Evolutionary conservation across 2,113 vertebrate species (phyloP).

Genomic region (Centropus bengalensis): DNA sequence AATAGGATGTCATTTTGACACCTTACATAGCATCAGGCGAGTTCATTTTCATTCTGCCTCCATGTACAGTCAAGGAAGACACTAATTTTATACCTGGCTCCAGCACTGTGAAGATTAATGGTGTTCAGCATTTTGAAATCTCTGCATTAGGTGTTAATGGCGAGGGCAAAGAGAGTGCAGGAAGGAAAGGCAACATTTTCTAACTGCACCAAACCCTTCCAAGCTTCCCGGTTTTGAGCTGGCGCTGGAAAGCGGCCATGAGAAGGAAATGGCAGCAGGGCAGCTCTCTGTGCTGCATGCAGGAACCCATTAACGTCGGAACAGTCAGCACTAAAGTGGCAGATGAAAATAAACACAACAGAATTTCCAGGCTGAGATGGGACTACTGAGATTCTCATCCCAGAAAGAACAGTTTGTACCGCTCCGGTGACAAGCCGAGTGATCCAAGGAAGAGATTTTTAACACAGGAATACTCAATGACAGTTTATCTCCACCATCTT

Average conservation of each 20-base stretch:
- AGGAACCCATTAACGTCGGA: neutral
- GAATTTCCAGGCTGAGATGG: neutral
- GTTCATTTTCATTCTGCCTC: neutral
- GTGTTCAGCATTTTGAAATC: neutral
- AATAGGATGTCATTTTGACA: neutral
- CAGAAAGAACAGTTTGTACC: neutral
- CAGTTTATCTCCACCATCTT: neutral
- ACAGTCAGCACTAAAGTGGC: neutral
- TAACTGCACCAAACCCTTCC: neutral
- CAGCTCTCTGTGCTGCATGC: neutral
- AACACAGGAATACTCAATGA: neutral
- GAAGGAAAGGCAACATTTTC: neutral
- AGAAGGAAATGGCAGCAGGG: neutral
- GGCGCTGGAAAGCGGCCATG: neutral
- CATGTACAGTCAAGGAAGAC: neutral
- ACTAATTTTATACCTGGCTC: neutral
- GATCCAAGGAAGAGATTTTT: neutral
- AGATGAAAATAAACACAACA: neutral
- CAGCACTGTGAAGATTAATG: neutral
- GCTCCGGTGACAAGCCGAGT: neutral
- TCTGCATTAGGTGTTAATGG: neutral
- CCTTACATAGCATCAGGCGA: fast-evolving
- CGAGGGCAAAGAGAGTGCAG: neutral
- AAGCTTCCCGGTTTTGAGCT: neutral
- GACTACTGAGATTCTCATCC: neutral